phyloP scores from a whole-genome alignment of 2,888 invertebrate species.

The Tillus elongatus region DNA sequence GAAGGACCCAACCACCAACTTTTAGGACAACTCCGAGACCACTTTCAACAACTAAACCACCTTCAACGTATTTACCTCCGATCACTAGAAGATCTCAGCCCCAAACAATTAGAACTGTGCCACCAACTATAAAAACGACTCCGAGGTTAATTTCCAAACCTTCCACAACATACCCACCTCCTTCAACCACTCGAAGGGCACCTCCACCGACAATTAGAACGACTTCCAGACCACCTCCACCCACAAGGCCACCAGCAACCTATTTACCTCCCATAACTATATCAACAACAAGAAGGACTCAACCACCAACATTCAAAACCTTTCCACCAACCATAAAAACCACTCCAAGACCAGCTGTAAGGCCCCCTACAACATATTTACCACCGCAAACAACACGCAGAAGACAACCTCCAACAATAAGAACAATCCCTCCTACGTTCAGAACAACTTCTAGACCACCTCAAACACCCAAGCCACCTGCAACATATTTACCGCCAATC shows the following conservation, averaged over 20 bases:
- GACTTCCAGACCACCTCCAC: background rate
- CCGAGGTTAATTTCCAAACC: too few species aligned
- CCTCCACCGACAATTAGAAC: too few species aligned
- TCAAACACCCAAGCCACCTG: background rate
- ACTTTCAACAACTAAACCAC: background rate
- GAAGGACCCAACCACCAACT: background rate
- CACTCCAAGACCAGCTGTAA: too few species aligned
- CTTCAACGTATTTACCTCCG: background rate
- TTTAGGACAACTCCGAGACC: background rate
- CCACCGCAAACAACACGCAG: too few species aligned
- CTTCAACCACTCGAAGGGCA: too few species aligned
- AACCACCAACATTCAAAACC: conserved; percentile 3
- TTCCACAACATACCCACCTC: too few species aligned
- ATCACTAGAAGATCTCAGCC: too few species aligned
- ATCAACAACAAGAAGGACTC: background rate
- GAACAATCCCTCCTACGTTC: background rate
- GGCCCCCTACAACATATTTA: too few species aligned
- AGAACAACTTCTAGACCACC: background rate
- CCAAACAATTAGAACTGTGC: too few species aligned
- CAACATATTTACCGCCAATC: background rate
- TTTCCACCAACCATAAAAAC: conserved; percentile 1
- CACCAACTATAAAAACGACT: too few species aligned
- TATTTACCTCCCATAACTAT: background rate
- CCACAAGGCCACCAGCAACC: background rate
- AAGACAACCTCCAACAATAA: too few species aligned